Percentiles rank a stretch among this genome's conserved stretches.
Conservation (phyloP, 1,140 invertebrate genomes). For the Penaeus japonicus region DNA sequence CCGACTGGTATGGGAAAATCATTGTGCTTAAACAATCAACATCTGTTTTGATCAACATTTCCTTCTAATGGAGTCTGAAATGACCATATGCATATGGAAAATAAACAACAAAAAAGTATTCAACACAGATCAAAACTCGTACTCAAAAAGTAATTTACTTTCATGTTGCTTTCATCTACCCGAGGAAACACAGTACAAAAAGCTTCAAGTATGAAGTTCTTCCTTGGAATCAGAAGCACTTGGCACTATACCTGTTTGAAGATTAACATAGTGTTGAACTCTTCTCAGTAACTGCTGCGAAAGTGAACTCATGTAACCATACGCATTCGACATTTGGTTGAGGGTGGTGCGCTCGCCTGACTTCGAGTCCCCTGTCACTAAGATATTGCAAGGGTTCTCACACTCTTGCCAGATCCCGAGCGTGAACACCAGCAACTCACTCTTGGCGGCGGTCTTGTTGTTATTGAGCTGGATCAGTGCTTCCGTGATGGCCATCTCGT, state of each 20-base stretch:
- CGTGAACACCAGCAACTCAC: neutral
- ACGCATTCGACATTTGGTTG: slow-evolving; percentile 10
- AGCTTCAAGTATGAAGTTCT: too few relatives aligned
- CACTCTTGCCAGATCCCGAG: slow-evolving; percentile 38
- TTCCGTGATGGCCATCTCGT: slow-evolving; percentile 34
- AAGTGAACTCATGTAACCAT: slow-evolving; percentile 15
- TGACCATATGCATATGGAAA: too few relatives aligned
- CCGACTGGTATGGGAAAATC: too few relatives aligned
- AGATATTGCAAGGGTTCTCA: slow-evolving; percentile 3
- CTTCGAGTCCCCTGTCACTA: slow-evolving; percentile 19
- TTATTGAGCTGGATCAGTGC: neutral
- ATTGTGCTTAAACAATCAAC: too few relatives aligned
- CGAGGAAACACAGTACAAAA: too few relatives aligned
- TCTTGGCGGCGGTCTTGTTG: neutral
- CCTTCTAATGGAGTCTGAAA: too few relatives aligned
- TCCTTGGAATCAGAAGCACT: too few relatives aligned
- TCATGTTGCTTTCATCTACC: too few relatives aligned
- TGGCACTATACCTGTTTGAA: neutral
- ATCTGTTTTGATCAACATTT: too few relatives aligned
- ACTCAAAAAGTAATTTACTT: too few relatives aligned
- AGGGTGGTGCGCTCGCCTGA: neutral
- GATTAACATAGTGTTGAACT: neutral
- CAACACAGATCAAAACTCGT: too few relatives aligned
- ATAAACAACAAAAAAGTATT: too few relatives aligned
- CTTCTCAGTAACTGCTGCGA: slow-evolving; percentile 14